These are phyloP conservation scores for Corvus moneduloides DNA, from an alignment of 2,113 vertebrate genomes.

Conservation along the genomic window DNA sequence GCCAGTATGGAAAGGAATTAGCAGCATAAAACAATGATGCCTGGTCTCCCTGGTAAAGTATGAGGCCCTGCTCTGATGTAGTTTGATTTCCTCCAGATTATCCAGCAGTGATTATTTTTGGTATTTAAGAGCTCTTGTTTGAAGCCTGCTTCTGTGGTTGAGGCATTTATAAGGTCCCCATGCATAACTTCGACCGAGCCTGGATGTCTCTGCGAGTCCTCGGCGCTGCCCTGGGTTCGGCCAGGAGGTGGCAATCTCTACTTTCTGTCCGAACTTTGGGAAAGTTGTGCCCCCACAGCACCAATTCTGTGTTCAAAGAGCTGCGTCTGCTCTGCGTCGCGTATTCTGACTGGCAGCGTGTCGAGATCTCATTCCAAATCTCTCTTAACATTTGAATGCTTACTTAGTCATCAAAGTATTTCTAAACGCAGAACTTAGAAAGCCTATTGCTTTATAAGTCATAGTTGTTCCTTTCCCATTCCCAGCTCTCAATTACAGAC, in stretches of 20 bases:
- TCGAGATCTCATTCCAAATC: background rate
- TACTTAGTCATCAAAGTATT: conserved; percentile 24
- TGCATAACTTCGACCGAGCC: background rate
- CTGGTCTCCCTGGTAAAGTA: background rate
- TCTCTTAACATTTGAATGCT: background rate
- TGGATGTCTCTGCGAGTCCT: background rate
- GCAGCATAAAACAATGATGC: background rate
- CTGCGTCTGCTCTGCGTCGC: background rate
- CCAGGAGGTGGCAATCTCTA: conserved; percentile 64
- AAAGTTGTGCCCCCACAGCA: background rate
- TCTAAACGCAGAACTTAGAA: conserved; percentile 19
- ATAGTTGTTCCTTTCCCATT: background rate
- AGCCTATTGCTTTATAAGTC: background rate
- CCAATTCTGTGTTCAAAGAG: background rate
- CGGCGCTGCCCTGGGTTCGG: background rate
- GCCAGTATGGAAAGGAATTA: background rate
- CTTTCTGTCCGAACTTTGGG: conserved; percentile 3
- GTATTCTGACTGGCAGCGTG: background rate
- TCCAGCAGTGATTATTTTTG: background rate
- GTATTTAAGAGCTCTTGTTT: background rate
- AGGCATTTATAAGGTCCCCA: background rate
- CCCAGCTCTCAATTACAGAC: background rate
- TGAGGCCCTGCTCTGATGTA: background rate
- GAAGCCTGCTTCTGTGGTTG: background rate
- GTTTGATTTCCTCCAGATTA: background rate